Conservation (phyloP, 1,140 invertebrate species). For the Drosophila virilis region DNA sequence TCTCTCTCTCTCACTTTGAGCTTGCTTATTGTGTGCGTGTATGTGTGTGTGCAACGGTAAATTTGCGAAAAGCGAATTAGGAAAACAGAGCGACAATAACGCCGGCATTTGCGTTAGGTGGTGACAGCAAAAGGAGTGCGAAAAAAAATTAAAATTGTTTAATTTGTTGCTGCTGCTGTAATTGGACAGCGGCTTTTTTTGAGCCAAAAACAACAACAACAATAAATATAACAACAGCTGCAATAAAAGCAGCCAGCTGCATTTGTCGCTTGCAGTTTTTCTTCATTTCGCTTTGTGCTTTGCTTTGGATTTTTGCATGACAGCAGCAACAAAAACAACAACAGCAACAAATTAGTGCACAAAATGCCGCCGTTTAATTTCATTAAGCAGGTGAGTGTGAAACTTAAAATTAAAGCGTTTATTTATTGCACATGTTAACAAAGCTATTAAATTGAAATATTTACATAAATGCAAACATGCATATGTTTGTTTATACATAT, state of each 20-base stretch:
- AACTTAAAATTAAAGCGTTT: constrained; percentile 44
- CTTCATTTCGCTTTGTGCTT: constrained; percentile 20
- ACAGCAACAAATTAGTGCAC: constrained; percentile 38
- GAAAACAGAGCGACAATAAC: constrained; percentile 32
- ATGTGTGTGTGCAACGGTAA: constrained; percentile 37
- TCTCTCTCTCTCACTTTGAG: constrained; percentile 3
- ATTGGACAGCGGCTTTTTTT: constrained; percentile 30
- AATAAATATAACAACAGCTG: constrained; percentile 17
- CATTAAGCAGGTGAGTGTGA: constrained; percentile 77
- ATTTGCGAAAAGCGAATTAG: constrained; percentile 47
- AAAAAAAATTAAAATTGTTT: constrained; percentile 71
- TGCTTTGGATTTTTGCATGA: constrained; percentile 51
- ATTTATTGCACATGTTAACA: constrained; percentile 41
- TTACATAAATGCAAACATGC: neutral
- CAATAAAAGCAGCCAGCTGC: constrained; percentile 37
- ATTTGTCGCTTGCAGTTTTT: constrained; percentile 24
- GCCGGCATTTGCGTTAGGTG: constrained; percentile 30
- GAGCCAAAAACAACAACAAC: constrained; percentile 1
- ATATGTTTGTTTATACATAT: too few relatives aligned
- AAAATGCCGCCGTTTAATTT: constrained; percentile 82
- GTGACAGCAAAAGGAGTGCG: constrained; percentile 68
- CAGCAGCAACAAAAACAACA: constrained; percentile 36
- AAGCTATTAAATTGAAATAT: constrained; percentile 17
- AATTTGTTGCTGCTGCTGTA: constrained; percentile 43
- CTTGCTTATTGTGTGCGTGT: constrained; percentile 1